Evolutionary conservation across 2,888 invertebrate genomes (phyloP).

Genomic region (Tachina fera): DNA sequence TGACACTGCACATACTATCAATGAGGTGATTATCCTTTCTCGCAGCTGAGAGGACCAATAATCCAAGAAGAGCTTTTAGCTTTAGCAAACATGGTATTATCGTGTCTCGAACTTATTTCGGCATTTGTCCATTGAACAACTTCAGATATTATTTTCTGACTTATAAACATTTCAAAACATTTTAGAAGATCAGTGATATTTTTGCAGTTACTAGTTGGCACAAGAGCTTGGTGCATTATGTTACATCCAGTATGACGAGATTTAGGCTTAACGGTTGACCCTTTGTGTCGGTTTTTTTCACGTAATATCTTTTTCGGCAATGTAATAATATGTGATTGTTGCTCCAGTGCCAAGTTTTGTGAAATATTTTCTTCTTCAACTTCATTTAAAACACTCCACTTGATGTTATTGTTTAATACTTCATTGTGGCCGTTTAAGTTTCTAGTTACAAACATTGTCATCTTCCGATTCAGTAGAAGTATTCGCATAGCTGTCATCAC

Average conservation of each 20-base stretch:
- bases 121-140: slow-evolving; percentile 15
- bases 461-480: slow-evolving; percentile 23
- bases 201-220: slow-evolving; percentile 31
- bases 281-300: not conserved
- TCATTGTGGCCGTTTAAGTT: slow-evolving; percentile 2
- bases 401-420: slow-evolving; percentile 10
- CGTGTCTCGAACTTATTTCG: slow-evolving; percentile 15
- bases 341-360: slow-evolving; percentile 14
- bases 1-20: no score
- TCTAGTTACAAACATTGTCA: slow-evolving; percentile 1
- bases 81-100: slow-evolving; percentile 2
- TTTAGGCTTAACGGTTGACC: slow-evolving; percentile 19
- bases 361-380: slow-evolving; percentile 16
- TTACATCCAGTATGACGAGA: no score
- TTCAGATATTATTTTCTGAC: slow-evolving; percentile 20
- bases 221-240: no score
- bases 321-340: slow-evolving; percentile 12
- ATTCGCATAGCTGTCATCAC: slow-evolving; percentile 14
- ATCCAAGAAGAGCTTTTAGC: not conserved
- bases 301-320: slow-evolving; percentile 14
- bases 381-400: slow-evolving; percentile 10
- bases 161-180: slow-evolving; percentile 35
- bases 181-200: slow-evolving; percentile 22
- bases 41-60: slow-evolving; percentile 7
- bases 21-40: slow-evolving; percentile 6